Evolutionary conservation across 2,797 vertebrate genomes (phyloP).

Genomic region (Esox lucius): DNA sequence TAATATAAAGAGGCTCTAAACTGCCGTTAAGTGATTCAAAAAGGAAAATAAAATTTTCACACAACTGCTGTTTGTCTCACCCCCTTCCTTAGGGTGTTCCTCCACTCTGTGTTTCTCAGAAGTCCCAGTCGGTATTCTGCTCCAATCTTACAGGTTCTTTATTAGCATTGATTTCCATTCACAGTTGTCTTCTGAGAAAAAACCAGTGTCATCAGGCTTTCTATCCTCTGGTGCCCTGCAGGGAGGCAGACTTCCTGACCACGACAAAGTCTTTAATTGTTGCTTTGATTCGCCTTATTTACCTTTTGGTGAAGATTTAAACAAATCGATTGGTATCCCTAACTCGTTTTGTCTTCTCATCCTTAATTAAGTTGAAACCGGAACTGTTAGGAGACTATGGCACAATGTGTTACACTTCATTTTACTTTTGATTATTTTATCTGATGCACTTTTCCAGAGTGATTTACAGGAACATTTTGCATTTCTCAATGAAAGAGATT

Average conservation of each 20-base stretch:
- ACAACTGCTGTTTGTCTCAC: background rate
- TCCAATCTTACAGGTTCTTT: constrained; percentile 14
- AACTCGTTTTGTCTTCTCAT: background rate
- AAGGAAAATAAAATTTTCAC: background rate
- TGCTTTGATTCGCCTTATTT: constrained; percentile 13
- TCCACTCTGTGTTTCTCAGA: constrained; percentile 13
- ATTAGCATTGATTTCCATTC: constrained; percentile 15
- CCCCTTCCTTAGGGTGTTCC: background rate
- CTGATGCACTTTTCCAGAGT: no score
- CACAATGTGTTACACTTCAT: constrained; percentile 5
- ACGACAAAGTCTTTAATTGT: constrained; percentile 9
- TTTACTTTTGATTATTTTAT: no score
- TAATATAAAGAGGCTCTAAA: background rate
- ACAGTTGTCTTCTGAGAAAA: constrained; percentile 22
- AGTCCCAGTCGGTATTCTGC: background rate
- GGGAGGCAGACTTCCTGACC: constrained; percentile 17
- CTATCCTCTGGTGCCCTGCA: constrained; percentile 8
- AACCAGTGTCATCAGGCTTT: constrained; percentile 16
- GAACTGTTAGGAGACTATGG: background rate
- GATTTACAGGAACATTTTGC: no score
- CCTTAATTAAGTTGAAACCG: background rate
- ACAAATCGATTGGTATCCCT: constrained; percentile 3
- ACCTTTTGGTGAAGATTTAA: background rate
- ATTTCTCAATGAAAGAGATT: no score
- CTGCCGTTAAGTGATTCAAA: constrained; percentile 3